Conservation (phyloP, 2,888 invertebrate genomes). For the Altica lythri region DNA sequence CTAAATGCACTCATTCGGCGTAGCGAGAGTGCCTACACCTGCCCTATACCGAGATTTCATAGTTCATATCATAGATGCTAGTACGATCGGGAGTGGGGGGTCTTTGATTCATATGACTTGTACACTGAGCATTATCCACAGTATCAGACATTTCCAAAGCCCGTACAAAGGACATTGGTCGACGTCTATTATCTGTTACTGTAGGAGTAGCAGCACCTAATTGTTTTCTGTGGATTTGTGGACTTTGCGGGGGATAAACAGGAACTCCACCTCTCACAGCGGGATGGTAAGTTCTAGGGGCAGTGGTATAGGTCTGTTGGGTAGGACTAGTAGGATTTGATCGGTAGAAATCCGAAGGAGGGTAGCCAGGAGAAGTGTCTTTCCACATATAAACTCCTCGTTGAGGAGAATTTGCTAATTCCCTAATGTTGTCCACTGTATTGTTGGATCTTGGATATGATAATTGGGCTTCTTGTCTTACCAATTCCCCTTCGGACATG, state of each 20-base stretch:
- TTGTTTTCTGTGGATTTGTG: slow-evolving; percentile 64
- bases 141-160: slow-evolving; percentile 89
- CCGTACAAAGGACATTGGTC: slow-evolving; percentile 88
- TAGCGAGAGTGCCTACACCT: slow-evolving; percentile 57
- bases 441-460: slow-evolving; percentile 72
- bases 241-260: slow-evolving; percentile 66
- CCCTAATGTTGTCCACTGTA: slow-evolving; percentile 85
- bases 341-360: slow-evolving; percentile 59
- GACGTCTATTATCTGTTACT: slow-evolving; percentile 59
- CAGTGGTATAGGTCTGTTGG: slow-evolving; percentile 49
- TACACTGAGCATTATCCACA: slow-evolving; percentile 59
- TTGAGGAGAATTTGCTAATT: slow-evolving; percentile 86
- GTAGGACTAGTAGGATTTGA: slow-evolving; percentile 79
- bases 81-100: slow-evolving; percentile 79
- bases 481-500: slow-evolving; percentile 81
- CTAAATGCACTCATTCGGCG: slow-evolving; percentile 53
- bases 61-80: slow-evolving; percentile 93
- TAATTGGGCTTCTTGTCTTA: slow-evolving; percentile 69
- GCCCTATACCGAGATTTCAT: slow-evolving; percentile 91
- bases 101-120: slow-evolving; percentile 49
- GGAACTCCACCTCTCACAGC: slow-evolving; percentile 70
- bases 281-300: slow-evolving; percentile 64
- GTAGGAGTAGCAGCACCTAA: slow-evolving; percentile 45
- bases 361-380: slow-evolving; percentile 72
- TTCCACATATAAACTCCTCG: slow-evolving; percentile 81